phyloP scores from a whole-genome alignment of 37 sponge, comb jelly and placozoan genomes.

The Beroe ovata region DNA sequence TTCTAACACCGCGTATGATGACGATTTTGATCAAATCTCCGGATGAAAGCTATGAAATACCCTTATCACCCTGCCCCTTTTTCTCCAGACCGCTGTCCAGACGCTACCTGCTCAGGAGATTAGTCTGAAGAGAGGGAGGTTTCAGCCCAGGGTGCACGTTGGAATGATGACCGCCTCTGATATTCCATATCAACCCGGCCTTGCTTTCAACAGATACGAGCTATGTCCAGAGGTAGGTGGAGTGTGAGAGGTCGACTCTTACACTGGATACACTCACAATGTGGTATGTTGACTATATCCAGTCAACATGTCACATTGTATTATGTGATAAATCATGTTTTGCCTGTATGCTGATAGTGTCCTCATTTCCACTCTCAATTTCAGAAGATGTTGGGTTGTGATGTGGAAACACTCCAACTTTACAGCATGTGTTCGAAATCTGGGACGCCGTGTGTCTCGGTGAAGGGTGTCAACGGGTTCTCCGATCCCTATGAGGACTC shows the following conservation, averaged over 20 bases:
- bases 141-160: neutral
- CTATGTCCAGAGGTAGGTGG: constrained; percentile 45
- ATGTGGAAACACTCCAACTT: constrained; percentile 20
- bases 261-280: too few species aligned
- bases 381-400: constrained; percentile 59
- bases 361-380: too few species aligned
- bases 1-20: too few species aligned
- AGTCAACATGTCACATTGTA: too few species aligned
- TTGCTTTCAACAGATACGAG: neutral
- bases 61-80: too few species aligned
- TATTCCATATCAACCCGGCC: constrained; percentile 38
- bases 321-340: too few species aligned
- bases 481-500: constrained; percentile 52
- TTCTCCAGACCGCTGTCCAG: constrained; percentile 12
- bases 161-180: constrained; percentile 12
- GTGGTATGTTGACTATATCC: too few species aligned
- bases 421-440: constrained; percentile 19
- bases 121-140: neutral
- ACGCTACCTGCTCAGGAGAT: neutral
- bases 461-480: constrained; percentile 24
- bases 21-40: too few species aligned
- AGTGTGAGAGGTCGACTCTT: too few species aligned
- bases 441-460: constrained; percentile 41
- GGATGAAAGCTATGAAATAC: too few species aligned
- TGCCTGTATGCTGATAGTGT: too few species aligned